A percentile compares a stretch with the other conserved stretches of the same genome.
phyloP scores from a whole-genome alignment of 2,888 invertebrate genomes.

The Sphinx pinastri region DNA sequence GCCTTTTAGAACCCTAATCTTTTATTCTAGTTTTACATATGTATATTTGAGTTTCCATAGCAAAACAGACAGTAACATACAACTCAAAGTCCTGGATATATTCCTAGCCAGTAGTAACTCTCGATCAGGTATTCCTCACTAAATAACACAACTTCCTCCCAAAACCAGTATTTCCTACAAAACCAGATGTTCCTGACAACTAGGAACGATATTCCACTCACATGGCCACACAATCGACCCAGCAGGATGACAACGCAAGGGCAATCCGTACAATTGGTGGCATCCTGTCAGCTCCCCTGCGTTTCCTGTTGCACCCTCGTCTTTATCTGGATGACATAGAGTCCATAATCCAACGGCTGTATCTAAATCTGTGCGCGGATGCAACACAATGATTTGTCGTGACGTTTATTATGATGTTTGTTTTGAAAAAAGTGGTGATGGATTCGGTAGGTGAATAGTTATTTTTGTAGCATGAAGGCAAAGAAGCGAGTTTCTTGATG shows the following conservation, averaged over 20 bases:
- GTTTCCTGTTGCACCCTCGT: conserved; percentile 43
- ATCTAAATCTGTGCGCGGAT: conserved; percentile 50
- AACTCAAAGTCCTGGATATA: too few relatives aligned
- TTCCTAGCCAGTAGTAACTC: too few relatives aligned
- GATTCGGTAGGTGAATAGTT: too few relatives aligned
- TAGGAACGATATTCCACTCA: conserved; percentile 1
- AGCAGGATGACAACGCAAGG: conserved; percentile 72
- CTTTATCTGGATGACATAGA: conserved; percentile 39
- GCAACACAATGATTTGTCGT: conserved; percentile 42
- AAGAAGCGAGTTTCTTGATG: too few relatives aligned
- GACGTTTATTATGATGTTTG: conserved; percentile 36
- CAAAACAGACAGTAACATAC: too few relatives aligned
- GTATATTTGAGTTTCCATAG: too few relatives aligned
- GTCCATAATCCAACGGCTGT: background rate
- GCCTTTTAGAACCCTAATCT: too few relatives aligned
- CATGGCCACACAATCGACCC: conserved; percentile 10
- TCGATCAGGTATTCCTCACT: too few relatives aligned
- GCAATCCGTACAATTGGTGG: conserved; percentile 70
- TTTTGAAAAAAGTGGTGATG: background rate
- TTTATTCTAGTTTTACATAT: too few relatives aligned
- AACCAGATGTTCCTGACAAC: background rate
- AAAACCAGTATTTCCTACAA: background rate
- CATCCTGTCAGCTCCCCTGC: conserved; percentile 73
- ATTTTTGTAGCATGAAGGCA: too few relatives aligned
- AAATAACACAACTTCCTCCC: too few relatives aligned